These are phyloP conservation scores for Chaetops frenatus DNA, from an alignment of 2,113 vertebrate species.

Conservation along the genomic window DNA sequence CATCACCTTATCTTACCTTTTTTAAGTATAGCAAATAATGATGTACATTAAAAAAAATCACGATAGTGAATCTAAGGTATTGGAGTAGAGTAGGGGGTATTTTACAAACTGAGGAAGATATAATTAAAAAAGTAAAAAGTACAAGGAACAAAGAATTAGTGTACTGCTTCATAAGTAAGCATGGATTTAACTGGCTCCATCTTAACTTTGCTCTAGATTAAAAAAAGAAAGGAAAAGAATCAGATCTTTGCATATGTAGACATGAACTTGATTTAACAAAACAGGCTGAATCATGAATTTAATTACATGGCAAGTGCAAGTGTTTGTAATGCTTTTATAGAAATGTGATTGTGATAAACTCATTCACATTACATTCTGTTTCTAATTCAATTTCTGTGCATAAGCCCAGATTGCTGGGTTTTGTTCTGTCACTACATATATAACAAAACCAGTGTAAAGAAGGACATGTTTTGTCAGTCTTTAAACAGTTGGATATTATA, in stretches of 20 bases:
- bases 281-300: not conserved
- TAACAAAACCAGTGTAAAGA: not conserved
- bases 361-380: not conserved
- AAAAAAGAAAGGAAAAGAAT: not conserved
- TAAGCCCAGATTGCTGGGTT: not conserved
- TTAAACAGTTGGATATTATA: not conserved
- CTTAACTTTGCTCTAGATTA: not conserved
- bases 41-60: not conserved
- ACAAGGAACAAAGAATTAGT: not conserved
- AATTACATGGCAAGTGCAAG: not conserved
- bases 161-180: not conserved
- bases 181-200: not conserved
- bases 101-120: not conserved
- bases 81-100: not conserved
- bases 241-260: not conserved
- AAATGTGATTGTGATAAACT: slow-evolving; percentile 14
- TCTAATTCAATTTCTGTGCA: slow-evolving; percentile 22
- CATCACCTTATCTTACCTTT: not conserved
- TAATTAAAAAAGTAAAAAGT: not conserved
- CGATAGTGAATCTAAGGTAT: not conserved
- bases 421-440: not conserved
- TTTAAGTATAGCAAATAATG: not conserved
- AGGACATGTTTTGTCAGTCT: not conserved
- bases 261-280: not conserved
- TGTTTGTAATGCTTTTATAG: not conserved